Evolutionary conservation across 1,140 invertebrate genomes (phyloP), one percentile per base, ranked within the genome.

Genomic region (Geopemphigus sp.): DNA sequence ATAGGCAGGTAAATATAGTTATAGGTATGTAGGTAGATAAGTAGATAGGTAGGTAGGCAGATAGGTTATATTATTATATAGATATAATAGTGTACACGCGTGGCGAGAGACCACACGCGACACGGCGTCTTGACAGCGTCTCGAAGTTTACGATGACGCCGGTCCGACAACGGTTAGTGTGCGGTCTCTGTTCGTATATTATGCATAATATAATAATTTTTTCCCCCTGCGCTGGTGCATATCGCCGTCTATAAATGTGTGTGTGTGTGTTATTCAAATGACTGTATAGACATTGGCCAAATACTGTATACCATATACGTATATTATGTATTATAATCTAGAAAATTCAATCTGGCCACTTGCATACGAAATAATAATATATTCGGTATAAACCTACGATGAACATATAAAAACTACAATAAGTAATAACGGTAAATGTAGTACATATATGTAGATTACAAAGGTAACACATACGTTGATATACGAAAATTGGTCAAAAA

Each of bases 81-180:
- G 8, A 50, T 50, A 50, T 5, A 50, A 50, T 50, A 50, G 47
- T 3, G 5, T 68, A 76, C 32, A 29, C 26, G 32, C 57, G 56
- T 61, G 26, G 57, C 32, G 32, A 39, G 32, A 78, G 74, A 78
- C 74, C 74, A 78, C 74, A 78, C 74, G 74, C 74, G 74, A 78
- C 74, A 78, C 57, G 29, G 24, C 74, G 54, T 26, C 74, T 78
- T 61, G 74, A 78, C 74, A 78, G 74, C 57, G n/a, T 45, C 56
- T 50, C 22, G 57, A 78, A 63, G 74, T 78, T 78, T 78, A 78
- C 74, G 56, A 61, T 63, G 56, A 61, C 57, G 32, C n/a, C 72
- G 56, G 73, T 61, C 47, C 1, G 61, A 78, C 56, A 78, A 78
- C 74, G 39, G 74, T 78, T 47, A 63, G 74, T 47, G 57, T 78